Base-by-base conservation (phyloP, 2,113 vertebrate species). In the Chloebia gouldiae region DNA sequence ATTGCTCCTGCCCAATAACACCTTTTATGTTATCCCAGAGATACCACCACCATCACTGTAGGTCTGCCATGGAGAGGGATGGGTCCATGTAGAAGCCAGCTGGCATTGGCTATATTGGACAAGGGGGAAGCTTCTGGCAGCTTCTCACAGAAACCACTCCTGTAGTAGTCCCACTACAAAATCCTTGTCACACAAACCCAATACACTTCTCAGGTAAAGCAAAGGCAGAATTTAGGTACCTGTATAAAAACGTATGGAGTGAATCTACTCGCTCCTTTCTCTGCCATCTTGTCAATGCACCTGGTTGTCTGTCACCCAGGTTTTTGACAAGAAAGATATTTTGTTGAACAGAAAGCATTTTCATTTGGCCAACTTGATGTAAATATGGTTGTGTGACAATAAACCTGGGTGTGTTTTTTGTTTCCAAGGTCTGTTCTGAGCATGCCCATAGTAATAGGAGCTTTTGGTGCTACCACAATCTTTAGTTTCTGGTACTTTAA, bases 121-220 rank as follows among this genome's bases (percentile, higher is more conserved):
- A 64, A 3, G 5, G 7, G 13, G 21, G 9, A 47, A 56, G 9
- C 6, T 63, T 79, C 49, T 79, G 40, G 11, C 13, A 79, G 40
- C 40, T n/a, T 47, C 15, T 54, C 40, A 63, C 24, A 64, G 21
- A 49, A 49, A 30, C 11, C 20, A 19, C 11, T 39, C 31, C 25
- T 79, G n/a, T 63, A 22, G 11, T 8, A n/a, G 24, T 14, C 40
- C 30, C 21, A 27, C 25, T 35, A 31, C 0, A 0, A 42, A 71
- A 42, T 64, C 49, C 18, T 31, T 88, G 66, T 35, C 50, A 35
- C 57, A 49, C 28, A 65, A 56, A 56, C 59, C 42, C 30, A n/a
- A 30, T 6, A n/a, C 23, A 18, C 7, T 42, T 42, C 49, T 27
- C 15, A 81, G 28, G 37, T 24, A 35, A 75, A 91, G 51, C 11